Base-by-base conservation (phyloP, 2,797 vertebrate species). In the Anguilla megastoma region DNA sequence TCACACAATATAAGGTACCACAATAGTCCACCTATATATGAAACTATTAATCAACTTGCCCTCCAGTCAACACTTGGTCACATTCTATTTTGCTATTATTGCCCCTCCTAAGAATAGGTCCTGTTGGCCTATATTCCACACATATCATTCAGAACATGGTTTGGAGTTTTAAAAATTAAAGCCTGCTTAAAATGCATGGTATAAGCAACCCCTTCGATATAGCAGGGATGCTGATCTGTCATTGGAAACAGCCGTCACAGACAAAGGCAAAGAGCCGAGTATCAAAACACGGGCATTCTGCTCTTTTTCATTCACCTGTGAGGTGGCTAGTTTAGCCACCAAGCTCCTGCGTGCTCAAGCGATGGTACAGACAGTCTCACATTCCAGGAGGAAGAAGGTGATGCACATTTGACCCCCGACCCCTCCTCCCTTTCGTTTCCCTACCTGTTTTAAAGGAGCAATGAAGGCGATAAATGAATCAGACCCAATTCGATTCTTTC, bases 41-140 rank as follows among this genome's bases (percentile, higher is more conserved):
- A 76, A 74, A 52, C 85, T 12, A 82, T 82, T 50, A 48, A 82
- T 50, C 45, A 48, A 50, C 45, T 24, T 82, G 6, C 79, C 45
- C 48, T 50, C 24, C 48, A 76, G 24, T 30, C 41, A 27, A 45
- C 45, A 7, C 52, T 74, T 21, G 18, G 66, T 27, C 63, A 71
- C 58, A 85, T 16, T 60, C 88, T 41, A 52, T 80, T 87, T 87
- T 87, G 5, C 76, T 63, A 83, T 60, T n/a, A 27, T 58, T 85
- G 52, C 87, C 85, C 85, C 82, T 69, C 27, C 27, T 84, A 85
- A 87, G 52, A 88, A 90, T 48, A 88, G 8, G 80, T 86, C 33
- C 58, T 82, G 36, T n/a, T 88, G 86, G 21, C 79, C 80, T 86
- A 79, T 89, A 54, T 89, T 87, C 69, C 27, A 76, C 21, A 14